Evolutionary conservation across 2,797 vertebrate genomes (phyloP).

Genomic region (Hippoglossus hippoglossus): DNA sequence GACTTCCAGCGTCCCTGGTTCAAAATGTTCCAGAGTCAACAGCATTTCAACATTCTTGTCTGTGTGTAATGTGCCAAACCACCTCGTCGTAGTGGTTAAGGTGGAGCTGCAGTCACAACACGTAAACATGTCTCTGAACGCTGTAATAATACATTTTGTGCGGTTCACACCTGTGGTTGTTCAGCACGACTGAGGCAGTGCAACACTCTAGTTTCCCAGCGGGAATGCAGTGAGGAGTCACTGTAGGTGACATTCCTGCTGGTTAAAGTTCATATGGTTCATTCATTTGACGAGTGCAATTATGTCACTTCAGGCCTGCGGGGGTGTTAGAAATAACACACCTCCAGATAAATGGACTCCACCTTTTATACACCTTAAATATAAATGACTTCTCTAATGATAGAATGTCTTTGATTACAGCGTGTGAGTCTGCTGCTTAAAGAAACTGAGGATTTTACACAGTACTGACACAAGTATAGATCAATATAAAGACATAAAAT

Average conservation of each 20-base stretch:
- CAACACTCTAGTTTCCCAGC: slow-evolving; percentile 2
- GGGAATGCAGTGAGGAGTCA: slow-evolving; percentile 29
- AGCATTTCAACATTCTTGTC: background rate
- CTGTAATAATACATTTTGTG: slow-evolving; percentile 15
- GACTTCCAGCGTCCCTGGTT: too few relatives aligned
- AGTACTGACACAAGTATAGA: too few relatives aligned
- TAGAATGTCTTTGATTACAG: background rate
- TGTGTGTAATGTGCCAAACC: background rate
- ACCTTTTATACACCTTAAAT: background rate
- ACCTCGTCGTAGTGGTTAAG: background rate
- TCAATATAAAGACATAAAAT: too few relatives aligned
- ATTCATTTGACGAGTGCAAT: slow-evolving; percentile 2
- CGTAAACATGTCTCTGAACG: background rate
- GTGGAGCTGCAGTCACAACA: background rate
- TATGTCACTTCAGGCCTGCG: background rate
- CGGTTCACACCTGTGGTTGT: slow-evolving; percentile 25
- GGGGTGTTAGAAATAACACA: background rate
- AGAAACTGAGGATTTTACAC: background rate
- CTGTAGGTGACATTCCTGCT: slow-evolving; percentile 26
- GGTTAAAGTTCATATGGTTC: slow-evolving; percentile 4
- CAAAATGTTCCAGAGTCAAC: too few relatives aligned
- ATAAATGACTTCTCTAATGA: background rate
- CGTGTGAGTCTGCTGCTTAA: background rate
- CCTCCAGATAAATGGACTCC: background rate
- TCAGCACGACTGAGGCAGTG: background rate